phyloP scores from a whole-genome alignment of 2,113 vertebrate genomes.

The Cheirogaleus medius region DNA sequence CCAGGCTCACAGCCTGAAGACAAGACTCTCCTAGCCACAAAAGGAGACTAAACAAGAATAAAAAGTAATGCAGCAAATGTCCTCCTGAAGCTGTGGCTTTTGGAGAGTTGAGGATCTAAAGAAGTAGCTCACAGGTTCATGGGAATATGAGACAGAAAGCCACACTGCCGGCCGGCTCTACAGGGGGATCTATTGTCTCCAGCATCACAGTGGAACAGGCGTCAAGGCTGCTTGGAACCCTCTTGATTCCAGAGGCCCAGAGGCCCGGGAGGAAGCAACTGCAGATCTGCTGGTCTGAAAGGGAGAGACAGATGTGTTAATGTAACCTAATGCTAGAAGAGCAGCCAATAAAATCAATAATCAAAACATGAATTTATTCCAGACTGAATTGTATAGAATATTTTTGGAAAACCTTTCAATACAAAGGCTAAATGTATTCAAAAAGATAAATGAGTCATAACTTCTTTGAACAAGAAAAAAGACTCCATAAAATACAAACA shows the following conservation, averaged over 20 bases:
- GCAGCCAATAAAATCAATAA: neutral
- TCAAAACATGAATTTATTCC: neutral
- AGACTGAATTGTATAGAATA: neutral
- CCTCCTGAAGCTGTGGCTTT: neutral
- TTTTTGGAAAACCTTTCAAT: neutral
- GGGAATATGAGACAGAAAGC: neutral
- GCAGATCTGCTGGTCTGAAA: neutral
- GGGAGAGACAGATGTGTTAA: neutral
- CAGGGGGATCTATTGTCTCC: neutral
- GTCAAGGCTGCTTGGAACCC: neutral
- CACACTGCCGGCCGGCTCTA: neutral
- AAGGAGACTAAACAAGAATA: neutral
- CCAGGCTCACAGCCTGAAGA: neutral
- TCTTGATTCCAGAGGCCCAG: neutral
- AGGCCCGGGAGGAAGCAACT: neutral
- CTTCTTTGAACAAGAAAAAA: neutral
- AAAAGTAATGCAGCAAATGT: neutral
- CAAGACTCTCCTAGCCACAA: neutral
- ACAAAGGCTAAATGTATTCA: neutral
- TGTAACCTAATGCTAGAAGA: neutral
- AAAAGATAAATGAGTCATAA: constrained; percentile 1
- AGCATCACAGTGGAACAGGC: neutral
- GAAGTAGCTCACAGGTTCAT: neutral
- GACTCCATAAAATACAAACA: neutral
- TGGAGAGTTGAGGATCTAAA: neutral